Evolutionary conservation across 2,888 invertebrate species (phyloP).

Genomic region (Tholera decimalis): DNA sequence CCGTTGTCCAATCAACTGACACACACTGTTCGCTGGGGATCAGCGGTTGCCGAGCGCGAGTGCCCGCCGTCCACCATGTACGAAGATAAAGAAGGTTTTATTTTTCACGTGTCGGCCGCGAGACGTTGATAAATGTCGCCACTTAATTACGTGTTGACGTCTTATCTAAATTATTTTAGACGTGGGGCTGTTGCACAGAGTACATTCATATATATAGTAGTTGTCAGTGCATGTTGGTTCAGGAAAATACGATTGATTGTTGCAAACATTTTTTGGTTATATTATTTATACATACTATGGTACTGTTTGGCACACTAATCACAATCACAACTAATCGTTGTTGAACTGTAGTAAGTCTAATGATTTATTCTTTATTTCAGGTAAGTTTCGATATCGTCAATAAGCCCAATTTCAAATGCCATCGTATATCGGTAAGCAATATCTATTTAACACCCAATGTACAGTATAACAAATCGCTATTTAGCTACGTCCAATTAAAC

Average conservation of each 20-base stretch:
- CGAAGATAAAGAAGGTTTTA: constrained; percentile 70
- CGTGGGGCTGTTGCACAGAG: constrained; percentile 13
- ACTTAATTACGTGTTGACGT: constrained; percentile 68
- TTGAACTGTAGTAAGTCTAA: background rate
- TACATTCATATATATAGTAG: too few relatives aligned
- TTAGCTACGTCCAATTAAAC: background rate
- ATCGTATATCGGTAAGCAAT: constrained; percentile 31
- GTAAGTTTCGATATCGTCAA: constrained; percentile 41
- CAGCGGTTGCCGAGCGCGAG: constrained; percentile 67
- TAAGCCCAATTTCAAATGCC: background rate
- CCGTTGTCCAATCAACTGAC: constrained; percentile 90
- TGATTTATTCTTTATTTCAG: constrained; percentile 50
- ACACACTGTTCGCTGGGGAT: constrained; percentile 87
- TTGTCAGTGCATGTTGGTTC: constrained; percentile 6
- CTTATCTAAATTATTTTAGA: constrained; percentile 61
- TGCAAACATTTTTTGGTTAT: background rate
- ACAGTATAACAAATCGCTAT: background rate
- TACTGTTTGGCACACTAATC: background rate
- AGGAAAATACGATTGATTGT: background rate
- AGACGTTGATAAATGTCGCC: constrained; percentile 69
- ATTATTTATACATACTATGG: background rate
- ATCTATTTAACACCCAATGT: background rate
- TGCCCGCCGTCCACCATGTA: constrained; percentile 66
- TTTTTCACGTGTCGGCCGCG: constrained; percentile 64
- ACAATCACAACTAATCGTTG: background rate